These are phyloP conservation scores for Thymallus thymallus DNA, from an alignment of 2,113 vertebrate species.

Conservation along the genomic window DNA sequence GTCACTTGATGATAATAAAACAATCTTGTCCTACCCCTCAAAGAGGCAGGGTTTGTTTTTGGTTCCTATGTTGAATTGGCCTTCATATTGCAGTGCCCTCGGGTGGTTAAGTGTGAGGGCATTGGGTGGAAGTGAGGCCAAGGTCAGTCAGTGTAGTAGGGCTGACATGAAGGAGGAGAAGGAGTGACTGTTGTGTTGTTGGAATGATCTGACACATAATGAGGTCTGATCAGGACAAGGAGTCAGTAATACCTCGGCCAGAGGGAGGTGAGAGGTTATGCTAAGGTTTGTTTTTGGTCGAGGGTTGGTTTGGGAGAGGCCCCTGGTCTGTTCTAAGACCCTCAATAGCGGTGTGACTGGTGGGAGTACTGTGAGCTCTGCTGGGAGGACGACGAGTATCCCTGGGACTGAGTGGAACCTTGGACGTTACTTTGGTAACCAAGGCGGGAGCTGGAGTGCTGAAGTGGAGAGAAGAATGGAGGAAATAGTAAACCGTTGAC, in stretches of 20 bases:
- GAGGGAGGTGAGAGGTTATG: background rate
- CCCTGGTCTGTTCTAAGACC: constrained; percentile 25
- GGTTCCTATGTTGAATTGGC: constrained; percentile 72
- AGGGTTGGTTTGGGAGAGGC: constrained; percentile 2
- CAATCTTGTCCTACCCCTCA: constrained; percentile 15
- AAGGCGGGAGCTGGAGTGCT: constrained; percentile 95
- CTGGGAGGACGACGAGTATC: constrained; percentile 92
- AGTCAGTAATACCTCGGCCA: background rate
- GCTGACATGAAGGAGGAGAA: background rate
- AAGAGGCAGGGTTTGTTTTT: constrained; percentile 53
- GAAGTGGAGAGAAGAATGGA: constrained; percentile 29
- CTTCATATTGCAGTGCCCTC: constrained; percentile 74
- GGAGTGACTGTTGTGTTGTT: background rate
- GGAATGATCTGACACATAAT: background rate
- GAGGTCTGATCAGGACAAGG: background rate
- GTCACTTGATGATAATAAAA: constrained; percentile 3
- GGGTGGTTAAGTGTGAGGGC: constrained; percentile 27
- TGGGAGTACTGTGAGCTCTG: constrained; percentile 95
- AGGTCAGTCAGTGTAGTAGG: constrained; percentile 17
- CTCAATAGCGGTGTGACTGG: constrained; percentile 87
- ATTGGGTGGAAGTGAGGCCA: background rate
- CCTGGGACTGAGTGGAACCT: constrained; percentile 93
- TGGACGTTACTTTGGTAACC: constrained; percentile 98
- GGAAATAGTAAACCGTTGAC: background rate
- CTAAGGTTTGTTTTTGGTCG: constrained; percentile 4